A percentile compares a stretch with the other conserved stretches of the same genome.
phyloP scores from a whole-genome alignment of 2,888 invertebrate species.

The Pachycephus smyrnensis region DNA sequence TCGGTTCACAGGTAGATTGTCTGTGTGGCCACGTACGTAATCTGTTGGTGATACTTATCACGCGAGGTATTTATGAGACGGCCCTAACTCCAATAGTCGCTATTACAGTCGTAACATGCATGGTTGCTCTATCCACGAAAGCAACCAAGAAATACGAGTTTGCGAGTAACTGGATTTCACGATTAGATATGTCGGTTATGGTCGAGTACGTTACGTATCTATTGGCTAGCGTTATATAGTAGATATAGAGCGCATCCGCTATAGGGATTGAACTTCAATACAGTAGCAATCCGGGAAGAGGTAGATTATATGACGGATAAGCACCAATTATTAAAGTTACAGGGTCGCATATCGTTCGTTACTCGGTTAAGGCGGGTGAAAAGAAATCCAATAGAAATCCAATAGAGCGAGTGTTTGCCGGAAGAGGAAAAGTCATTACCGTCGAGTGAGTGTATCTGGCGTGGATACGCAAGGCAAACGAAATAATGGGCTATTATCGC shows the following conservation, averaged over 20 bases:
- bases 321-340: constrained; percentile 60
- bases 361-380: constrained; percentile 53
- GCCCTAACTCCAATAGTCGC: background rate
- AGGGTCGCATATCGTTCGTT: constrained; percentile 55
- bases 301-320: constrained; percentile 44
- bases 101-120: background rate
- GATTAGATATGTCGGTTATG: background rate
- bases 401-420: constrained; percentile 32
- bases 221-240: background rate
- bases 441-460: constrained; percentile 28
- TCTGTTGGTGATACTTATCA: background rate
- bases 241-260: background rate
- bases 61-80: background rate
- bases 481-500: constrained; percentile 33
- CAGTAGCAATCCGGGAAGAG: background rate
- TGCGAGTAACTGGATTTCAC: constrained; percentile 6
- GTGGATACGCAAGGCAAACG: constrained; percentile 38
- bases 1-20: constrained; percentile 51
- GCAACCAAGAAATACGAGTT: background rate
- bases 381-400: constrained; percentile 58
- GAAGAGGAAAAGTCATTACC: constrained; percentile 48
- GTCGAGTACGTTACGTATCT: background rate
- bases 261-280: background rate
- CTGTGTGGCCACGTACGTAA: constrained; percentile 5
- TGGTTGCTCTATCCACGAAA: background rate